Evolutionary conservation across 2,113 vertebrate genomes (phyloP).

Genomic region (Cromileptes altivelis): DNA sequence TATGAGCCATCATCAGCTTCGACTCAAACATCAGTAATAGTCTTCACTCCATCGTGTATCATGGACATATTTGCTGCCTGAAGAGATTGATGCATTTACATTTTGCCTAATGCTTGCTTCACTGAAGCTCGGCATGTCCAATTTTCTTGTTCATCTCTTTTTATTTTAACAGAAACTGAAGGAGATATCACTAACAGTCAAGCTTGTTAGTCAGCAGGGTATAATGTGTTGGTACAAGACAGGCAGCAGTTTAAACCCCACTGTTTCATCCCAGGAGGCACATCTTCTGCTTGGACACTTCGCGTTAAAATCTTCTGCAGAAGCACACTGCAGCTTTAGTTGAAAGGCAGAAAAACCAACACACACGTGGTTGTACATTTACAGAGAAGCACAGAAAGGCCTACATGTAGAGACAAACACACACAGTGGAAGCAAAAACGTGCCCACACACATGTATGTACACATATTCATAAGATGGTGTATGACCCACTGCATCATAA

Average conservation of each 20-base stretch:
- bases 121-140: conserved; percentile 22
- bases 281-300: conserved; percentile 64
- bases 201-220: conserved; percentile 63
- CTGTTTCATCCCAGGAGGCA: conserved; percentile 44
- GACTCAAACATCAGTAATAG: not conserved
- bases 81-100: conserved; percentile 22
- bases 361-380: conserved; percentile 22
- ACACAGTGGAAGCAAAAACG: not conserved
- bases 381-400: conserved; percentile 28
- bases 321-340: conserved; percentile 44
- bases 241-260: conserved; percentile 49
- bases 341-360: conserved; percentile 42
- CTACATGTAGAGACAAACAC: conserved; percentile 15
- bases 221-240: conserved; percentile 48
- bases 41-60: conserved; percentile 10
- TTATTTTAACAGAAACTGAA: conserved; percentile 41
- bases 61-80: conserved; percentile 15
- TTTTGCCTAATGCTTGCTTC: conserved; percentile 17
- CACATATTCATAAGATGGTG: not conserved
- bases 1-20: conserved; percentile 10
- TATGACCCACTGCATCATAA: not conserved
- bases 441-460: not conserved
- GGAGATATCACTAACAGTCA: conserved; percentile 37
- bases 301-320: conserved; percentile 48
- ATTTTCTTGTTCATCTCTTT: conserved; percentile 20